phyloP scores from a whole-genome alignment of 2,888 invertebrate genomes.

The Cantharis nigra region DNA sequence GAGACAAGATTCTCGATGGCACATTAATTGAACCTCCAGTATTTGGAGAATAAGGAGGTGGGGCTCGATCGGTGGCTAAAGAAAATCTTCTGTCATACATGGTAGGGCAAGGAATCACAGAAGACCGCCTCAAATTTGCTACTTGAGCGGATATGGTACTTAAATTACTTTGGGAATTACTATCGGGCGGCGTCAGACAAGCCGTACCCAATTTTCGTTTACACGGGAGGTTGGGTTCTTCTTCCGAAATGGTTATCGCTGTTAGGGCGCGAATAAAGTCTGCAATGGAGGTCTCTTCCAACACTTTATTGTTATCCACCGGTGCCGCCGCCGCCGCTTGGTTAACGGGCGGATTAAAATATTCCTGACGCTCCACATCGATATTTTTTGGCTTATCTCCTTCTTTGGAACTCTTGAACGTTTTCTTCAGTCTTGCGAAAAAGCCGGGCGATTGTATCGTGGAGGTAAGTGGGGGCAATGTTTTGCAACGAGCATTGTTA shows the following conservation, averaged over 20 bases:
- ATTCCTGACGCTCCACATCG: slow-evolving; percentile 28
- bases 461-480: slow-evolving; percentile 30
- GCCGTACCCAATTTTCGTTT: slow-evolving; percentile 62
- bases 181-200: slow-evolving; percentile 58
- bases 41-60: slow-evolving; percentile 8
- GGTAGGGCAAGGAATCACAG: neutral
- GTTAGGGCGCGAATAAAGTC: slow-evolving; percentile 80
- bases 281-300: slow-evolving; percentile 83
- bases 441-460: slow-evolving; percentile 33
- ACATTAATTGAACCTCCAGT: neutral
- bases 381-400: slow-evolving; percentile 20
- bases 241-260: slow-evolving; percentile 58
- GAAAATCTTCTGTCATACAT: slow-evolving; percentile 29
- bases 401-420: slow-evolving; percentile 35
- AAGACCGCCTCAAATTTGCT: neutral
- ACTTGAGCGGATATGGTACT: neutral
- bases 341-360: neutral
- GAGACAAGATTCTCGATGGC: neutral
- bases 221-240: slow-evolving; percentile 33
- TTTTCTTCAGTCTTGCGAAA: slow-evolving; percentile 37
- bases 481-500: slow-evolving; percentile 34
- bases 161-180: slow-evolving; percentile 24
- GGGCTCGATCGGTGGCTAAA: slow-evolving; percentile 12
- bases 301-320: slow-evolving; percentile 60
- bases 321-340: slow-evolving; percentile 28